Evolutionary conservation across 2,888 invertebrate genomes (phyloP).

Genomic region (Philhelius pedissequus): DNA sequence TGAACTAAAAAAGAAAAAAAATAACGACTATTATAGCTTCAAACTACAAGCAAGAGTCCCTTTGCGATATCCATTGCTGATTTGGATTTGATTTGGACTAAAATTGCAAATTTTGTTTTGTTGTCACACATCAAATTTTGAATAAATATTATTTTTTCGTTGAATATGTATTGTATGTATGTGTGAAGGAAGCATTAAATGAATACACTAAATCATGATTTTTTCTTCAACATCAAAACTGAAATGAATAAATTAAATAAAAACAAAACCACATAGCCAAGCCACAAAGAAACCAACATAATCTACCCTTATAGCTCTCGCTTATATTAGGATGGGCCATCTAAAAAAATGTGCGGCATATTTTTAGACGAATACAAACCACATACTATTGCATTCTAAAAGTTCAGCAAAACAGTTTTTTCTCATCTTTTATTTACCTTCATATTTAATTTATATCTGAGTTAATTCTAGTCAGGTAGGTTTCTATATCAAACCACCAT

Average conservation of each 20-base stretch:
- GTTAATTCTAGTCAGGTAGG: constrained; percentile 35
- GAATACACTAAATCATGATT: not conserved
- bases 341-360: too few relatives aligned
- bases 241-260: not conserved
- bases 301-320: not conserved
- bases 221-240: not conserved
- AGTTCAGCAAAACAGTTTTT: constrained; percentile 43
- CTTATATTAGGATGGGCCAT: too few relatives aligned
- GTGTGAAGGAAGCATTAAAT: not conserved
- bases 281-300: not conserved
- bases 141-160: too few relatives aligned
- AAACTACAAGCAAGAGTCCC: too few relatives aligned
- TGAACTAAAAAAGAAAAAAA: too few relatives aligned
- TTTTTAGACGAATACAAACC: too few relatives aligned
- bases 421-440: constrained; percentile 59
- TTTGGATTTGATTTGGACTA: too few relatives aligned
- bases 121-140: too few relatives aligned
- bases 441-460: constrained; percentile 64
- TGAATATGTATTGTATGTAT: not conserved
- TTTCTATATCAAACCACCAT: not conserved
- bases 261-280: not conserved
- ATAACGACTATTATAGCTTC: too few relatives aligned
- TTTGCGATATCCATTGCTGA: too few relatives aligned
- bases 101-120: too few relatives aligned
- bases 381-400: constrained; percentile 28